phyloP scores from a whole-genome alignment of 2,797 vertebrate genomes.

The Malurus leucopterus region DNA sequence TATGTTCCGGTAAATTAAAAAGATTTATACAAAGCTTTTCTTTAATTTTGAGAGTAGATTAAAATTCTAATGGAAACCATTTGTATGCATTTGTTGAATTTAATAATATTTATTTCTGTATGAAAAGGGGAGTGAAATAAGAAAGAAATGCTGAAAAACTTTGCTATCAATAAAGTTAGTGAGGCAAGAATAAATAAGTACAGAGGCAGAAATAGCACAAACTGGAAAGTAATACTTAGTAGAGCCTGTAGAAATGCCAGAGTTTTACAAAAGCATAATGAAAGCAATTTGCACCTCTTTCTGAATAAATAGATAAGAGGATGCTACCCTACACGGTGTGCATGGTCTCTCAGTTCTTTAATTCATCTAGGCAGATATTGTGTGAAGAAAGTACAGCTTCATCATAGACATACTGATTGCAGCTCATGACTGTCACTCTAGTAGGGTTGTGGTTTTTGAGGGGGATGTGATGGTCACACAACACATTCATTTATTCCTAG shows the following conservation, averaged over 20 bases:
- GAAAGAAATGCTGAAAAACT: slow-evolving; percentile 63
- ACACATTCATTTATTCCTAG: background rate
- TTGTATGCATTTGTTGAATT: slow-evolving; percentile 75
- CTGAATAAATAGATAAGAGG: background rate
- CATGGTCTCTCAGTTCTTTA: background rate
- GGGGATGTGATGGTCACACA: background rate
- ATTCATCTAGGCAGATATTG: background rate
- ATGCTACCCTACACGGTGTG: background rate
- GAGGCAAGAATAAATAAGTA: slow-evolving; percentile 62
- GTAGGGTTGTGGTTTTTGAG: background rate
- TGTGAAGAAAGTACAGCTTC: background rate
- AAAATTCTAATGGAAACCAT: slow-evolving; percentile 77
- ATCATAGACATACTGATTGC: background rate
- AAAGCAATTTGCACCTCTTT: slow-evolving; percentile 33
- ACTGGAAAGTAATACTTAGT: background rate
- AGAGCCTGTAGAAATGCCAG: slow-evolving; percentile 12
- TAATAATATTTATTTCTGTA: slow-evolving; percentile 71
- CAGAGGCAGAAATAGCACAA: slow-evolving; percentile 48
- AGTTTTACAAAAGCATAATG: slow-evolving; percentile 51
- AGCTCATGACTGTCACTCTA: background rate
- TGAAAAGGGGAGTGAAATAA: slow-evolving; percentile 10
- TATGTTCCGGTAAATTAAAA: slow-evolving; percentile 74
- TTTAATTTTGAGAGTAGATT: slow-evolving; percentile 75
- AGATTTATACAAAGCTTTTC: slow-evolving; percentile 74
- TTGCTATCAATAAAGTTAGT: slow-evolving; percentile 62